These are phyloP conservation scores for Diadumene lineata DNA, from an alignment of 92 coral and sea anemone genomes.

Conservation along the genomic window DNA sequence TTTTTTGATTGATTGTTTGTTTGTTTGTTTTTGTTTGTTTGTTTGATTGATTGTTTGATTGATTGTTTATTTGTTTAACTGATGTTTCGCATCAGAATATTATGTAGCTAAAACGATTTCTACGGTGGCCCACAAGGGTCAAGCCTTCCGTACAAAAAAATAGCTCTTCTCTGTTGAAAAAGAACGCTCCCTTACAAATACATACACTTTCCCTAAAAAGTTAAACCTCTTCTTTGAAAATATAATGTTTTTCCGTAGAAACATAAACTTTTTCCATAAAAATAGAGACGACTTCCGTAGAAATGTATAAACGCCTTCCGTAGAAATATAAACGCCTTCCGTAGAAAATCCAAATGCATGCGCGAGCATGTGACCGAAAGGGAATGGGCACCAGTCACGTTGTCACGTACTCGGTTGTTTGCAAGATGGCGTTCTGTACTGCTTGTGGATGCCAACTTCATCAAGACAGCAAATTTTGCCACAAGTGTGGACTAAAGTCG, in stretches of 20 bases:
- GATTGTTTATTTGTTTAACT: no score
- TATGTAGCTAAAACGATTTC: no score
- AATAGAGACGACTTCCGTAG: background rate
- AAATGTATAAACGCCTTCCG: background rate
- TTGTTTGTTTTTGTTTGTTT: no score
- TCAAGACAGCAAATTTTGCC: background rate
- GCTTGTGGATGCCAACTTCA: background rate
- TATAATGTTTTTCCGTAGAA: background rate
- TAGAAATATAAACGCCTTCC: background rate
- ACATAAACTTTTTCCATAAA: background rate
- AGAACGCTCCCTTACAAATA: background rate
- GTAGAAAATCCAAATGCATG: background rate
- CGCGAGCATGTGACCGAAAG: background rate
- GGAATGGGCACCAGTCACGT: background rate
- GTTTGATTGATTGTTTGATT: no score
- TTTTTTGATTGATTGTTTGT: no score
- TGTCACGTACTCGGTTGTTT: background rate
- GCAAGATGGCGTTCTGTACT: background rate
- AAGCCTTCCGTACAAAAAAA: background rate
- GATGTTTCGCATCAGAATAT: no score
- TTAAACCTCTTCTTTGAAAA: background rate
- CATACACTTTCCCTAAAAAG: background rate
- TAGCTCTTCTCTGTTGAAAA: background rate
- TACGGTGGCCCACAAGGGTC: conserved; percentile 21
- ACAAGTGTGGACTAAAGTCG: background rate